phyloP scores from a whole-genome alignment of 2,888 invertebrate species.

The Drosophila lutescens region DNA sequence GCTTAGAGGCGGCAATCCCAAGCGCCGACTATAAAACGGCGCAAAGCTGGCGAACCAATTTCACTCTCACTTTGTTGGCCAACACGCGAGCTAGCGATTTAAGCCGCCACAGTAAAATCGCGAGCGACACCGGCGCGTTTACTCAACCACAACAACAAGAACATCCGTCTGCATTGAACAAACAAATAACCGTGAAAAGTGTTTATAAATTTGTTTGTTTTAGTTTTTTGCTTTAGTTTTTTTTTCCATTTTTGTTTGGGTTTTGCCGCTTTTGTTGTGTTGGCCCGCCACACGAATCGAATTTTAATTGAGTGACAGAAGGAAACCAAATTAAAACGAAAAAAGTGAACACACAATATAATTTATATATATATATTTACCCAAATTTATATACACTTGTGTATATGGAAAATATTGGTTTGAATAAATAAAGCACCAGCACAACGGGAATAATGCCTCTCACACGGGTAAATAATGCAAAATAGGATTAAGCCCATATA shows the following conservation, averaged over 20 bases:
- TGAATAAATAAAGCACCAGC: slow-evolving; percentile 22
- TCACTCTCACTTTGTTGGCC: slow-evolving; percentile 80
- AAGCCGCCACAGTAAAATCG: slow-evolving; percentile 23
- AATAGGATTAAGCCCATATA: slow-evolving; percentile 22
- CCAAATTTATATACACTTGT: slow-evolving; percentile 5
- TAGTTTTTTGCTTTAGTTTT: slow-evolving; percentile 22
- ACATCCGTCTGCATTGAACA: slow-evolving; percentile 39
- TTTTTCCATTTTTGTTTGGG: slow-evolving; percentile 18
- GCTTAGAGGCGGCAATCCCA: slow-evolving; percentile 29
- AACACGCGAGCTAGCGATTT: slow-evolving; percentile 51
- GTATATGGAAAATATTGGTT: slow-evolving; percentile 3
- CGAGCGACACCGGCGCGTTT: slow-evolving; percentile 27
- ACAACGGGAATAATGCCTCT: slow-evolving; percentile 37
- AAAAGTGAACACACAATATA: slow-evolving; percentile 27
- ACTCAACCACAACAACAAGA: slow-evolving; percentile 4
- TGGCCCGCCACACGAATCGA: slow-evolving; percentile 25
- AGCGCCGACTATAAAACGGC: slow-evolving; percentile 72
- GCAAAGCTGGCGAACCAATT: slow-evolving; percentile 65
- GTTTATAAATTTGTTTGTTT: slow-evolving; percentile 40
- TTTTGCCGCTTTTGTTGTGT: slow-evolving; percentile 29
- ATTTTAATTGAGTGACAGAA: slow-evolving; percentile 55
- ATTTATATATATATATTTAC: slow-evolving; percentile 11
- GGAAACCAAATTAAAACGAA: slow-evolving; percentile 28
- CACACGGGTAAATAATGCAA: slow-evolving; percentile 45
- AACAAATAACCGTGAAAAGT: slow-evolving; percentile 25